Base-by-base conservation (phyloP, 1,140 invertebrate genomes). In the Scaptomyza graminum region DNA sequence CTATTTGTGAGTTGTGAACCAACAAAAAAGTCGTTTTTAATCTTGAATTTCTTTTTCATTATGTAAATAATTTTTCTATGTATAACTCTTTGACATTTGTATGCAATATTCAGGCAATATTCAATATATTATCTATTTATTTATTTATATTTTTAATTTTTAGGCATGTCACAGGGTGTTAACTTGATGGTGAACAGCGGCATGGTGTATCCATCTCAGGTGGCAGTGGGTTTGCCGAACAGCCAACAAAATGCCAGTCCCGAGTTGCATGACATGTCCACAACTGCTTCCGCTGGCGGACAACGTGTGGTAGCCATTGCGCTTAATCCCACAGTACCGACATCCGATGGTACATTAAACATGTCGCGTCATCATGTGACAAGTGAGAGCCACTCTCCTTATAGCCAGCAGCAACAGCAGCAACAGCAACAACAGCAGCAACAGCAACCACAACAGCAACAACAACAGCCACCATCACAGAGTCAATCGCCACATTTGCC, bases 401-500 rank as follows among this genome's bases (percentile, higher is more conserved):
- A 79, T 34, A 85, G 80, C 52, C 90, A 91, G 41, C 79, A 83
- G 28, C 76, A 80, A 12, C 65, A 67, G 28, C 66, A 69, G 15
- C 67, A 70, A 1, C 66, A 68, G 15, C 65, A 69, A 7, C 65
- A 67, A 5, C 73, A 63, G 8, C 66, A 55, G 6, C 66, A 69
- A 61, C 55, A 84, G 56, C 57, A 63, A 5, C 90, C 90, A 16
- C 80, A 80, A 15, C 70, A 74, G 8, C 90, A 90, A 16, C 80
- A 80, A 15, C 70, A 74, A 11, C 61, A 41, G 12, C 68, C 89
- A 18, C 87, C 90, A 2, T 62, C 74, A 9, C 90, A 91, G 61
- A 91, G 90, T 72, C 82, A 91, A 63, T 91, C 91, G 34, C 88
- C 91, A n/a, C 91, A 91, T 71, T 79, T 91, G 56, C 84, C 91